A percentile compares a stretch with the other conserved stretches of the same genome.
These are phyloP conservation scores for Spicauda simplicius DNA, from an alignment of 2,888 invertebrate genomes.

Conservation along the genomic window DNA sequence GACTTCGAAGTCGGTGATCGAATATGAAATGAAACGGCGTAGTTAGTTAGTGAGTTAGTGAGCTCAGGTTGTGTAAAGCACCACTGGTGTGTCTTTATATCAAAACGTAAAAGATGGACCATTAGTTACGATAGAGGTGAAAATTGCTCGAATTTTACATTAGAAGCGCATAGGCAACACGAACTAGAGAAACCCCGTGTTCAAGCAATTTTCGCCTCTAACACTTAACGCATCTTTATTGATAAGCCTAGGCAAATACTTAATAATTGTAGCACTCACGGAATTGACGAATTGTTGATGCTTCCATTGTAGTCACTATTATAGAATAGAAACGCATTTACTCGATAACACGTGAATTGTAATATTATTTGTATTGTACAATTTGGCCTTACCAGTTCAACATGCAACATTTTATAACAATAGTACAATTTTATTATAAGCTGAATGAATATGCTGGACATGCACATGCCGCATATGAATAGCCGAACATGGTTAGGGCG, in stretches of 20 bases:
- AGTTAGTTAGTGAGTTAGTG: conserved; percentile 32
- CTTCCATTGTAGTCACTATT: conserved; percentile 66
- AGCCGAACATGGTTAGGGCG: too few species aligned
- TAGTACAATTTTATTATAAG: background rate
- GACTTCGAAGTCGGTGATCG: conserved; percentile 38
- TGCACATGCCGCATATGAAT: too few species aligned
- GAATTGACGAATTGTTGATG: conserved; percentile 80
- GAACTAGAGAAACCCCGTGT: conserved; percentile 36
- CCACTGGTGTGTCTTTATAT: conserved; percentile 72
- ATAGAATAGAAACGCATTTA: conserved; percentile 40
- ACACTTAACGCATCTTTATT: conserved; percentile 60
- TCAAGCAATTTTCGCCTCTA: conserved; percentile 62
- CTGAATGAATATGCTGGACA: background rate
- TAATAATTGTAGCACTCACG: conserved; percentile 75
- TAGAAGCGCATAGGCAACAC: conserved; percentile 9
- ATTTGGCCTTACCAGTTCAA: conserved; percentile 7
- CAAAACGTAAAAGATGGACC: conserved; percentile 82
- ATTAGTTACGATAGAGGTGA: conserved; percentile 59
- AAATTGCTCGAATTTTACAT: conserved; percentile 53
- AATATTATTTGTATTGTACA: conserved; percentile 26
- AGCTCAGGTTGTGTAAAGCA: conserved; percentile 72
- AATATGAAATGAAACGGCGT: conserved; percentile 22
- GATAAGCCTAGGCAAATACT: conserved; percentile 67
- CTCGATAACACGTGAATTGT: conserved; percentile 31
- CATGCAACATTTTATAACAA: background rate